These are phyloP conservation scores for Caenorhabditis sp. DNA, from an alignment of 2,888 invertebrate species.

Conservation along the genomic window DNA sequence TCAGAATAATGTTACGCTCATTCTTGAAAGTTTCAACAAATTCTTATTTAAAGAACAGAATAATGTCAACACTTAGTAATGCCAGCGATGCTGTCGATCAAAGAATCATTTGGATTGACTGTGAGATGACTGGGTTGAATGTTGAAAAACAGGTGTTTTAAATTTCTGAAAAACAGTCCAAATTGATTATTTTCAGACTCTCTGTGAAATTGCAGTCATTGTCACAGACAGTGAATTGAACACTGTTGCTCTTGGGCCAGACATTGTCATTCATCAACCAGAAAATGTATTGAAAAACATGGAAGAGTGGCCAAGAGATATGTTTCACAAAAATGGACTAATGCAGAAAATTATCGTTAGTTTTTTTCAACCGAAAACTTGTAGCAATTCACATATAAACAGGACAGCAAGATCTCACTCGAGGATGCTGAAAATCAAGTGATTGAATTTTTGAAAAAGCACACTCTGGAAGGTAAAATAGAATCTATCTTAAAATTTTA, in stretches of 20 bases:
- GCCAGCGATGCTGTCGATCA: slow-evolving; percentile 23
- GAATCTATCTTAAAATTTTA: too few relatives aligned
- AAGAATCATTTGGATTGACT: slow-evolving; percentile 65
- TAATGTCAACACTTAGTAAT: slow-evolving; percentile 26
- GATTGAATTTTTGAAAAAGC: slow-evolving; percentile 30
- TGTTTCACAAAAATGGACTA: slow-evolving; percentile 86
- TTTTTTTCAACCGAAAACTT: slow-evolving; percentile 3
- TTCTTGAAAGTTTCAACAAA: not conserved
- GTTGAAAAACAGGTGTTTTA: slow-evolving; percentile 51
- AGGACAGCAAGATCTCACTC: slow-evolving; percentile 35
- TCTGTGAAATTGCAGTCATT: slow-evolving; percentile 88
- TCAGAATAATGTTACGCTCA: not conserved
- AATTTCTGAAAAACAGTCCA: not conserved
- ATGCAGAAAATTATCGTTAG: slow-evolving; percentile 76
- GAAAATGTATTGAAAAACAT: slow-evolving; percentile 80
- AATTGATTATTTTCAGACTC: slow-evolving; percentile 75
- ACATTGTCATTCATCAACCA: slow-evolving; percentile 82
- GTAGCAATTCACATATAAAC: slow-evolving; percentile 75
- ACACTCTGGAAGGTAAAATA: slow-evolving; percentile 19
- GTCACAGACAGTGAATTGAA: slow-evolving; percentile 79
- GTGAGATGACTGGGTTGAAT: slow-evolving; percentile 85
- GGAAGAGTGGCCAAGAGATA: slow-evolving; percentile 84
- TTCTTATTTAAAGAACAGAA: not conserved
- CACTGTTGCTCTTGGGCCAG: slow-evolving; percentile 73
- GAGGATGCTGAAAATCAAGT: slow-evolving; percentile 43